phyloP scores from a whole-genome alignment of 2,888 invertebrate species.

The Nomada fabriciana region DNA sequence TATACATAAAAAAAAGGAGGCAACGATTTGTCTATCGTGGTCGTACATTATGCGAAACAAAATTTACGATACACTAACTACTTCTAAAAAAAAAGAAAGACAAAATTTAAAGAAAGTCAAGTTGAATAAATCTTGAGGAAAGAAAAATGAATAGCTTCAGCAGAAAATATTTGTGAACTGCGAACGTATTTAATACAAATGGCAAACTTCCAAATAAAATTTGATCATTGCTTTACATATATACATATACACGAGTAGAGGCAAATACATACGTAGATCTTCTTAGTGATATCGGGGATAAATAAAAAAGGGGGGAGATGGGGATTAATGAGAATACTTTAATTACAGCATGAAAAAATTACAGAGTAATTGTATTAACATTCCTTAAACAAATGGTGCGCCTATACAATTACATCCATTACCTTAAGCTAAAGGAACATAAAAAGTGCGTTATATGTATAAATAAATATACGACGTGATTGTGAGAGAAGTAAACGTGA shows the following conservation, averaged over 20 bases:
- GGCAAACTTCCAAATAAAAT: background rate
- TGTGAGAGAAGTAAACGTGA: constrained; percentile 9
- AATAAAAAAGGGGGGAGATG: constrained; percentile 61
- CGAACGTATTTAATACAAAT: background rate
- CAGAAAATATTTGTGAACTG: background rate
- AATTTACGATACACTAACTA: background rate
- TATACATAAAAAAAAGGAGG: constrained; percentile 1
- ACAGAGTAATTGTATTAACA: constrained; percentile 80
- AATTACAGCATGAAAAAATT: constrained; percentile 76
- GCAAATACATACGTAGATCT: constrained; percentile 1
- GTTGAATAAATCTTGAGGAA: background rate
- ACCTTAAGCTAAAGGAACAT: constrained; percentile 76
- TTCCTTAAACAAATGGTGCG: constrained; percentile 81
- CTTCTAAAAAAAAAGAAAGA: background rate
- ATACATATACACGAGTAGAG: background rate
- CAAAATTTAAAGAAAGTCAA: background rate
- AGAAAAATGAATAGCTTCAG: background rate
- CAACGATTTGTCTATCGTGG: background rate
- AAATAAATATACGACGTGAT: constrained; percentile 50
- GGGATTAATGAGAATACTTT: constrained; percentile 77
- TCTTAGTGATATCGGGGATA: constrained; percentile 19
- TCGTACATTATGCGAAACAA: background rate
- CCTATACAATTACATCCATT: constrained; percentile 79
- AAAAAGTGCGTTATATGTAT: constrained; percentile 50
- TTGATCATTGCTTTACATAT: constrained; percentile 15